phyloP scores from a whole-genome alignment of 2,113 vertebrate species.

The Physeter macrocephalus region DNA sequence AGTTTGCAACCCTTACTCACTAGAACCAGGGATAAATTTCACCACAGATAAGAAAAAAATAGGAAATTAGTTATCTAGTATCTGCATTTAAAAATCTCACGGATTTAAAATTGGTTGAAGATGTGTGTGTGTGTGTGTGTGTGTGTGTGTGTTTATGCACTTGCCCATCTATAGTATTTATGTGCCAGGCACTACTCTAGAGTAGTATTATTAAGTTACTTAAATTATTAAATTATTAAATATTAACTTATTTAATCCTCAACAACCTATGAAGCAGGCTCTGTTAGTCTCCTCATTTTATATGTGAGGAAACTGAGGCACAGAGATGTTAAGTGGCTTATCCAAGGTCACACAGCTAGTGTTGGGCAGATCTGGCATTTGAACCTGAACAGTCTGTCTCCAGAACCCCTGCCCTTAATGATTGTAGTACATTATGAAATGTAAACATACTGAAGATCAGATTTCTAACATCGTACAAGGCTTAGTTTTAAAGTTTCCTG shows the following conservation, averaged over 20 bases:
- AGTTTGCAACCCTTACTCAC: neutral
- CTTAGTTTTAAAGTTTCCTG: neutral
- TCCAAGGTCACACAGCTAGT: neutral
- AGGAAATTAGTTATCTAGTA: neutral
- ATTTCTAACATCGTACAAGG: neutral
- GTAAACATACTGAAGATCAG: neutral
- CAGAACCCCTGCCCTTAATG: neutral
- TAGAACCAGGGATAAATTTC: neutral
- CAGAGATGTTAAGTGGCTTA: neutral
- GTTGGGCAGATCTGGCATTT: neutral
- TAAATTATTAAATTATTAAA: no score
- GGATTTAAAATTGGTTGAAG: neutral
- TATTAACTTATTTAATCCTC: neutral
- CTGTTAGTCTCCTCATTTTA: neutral
- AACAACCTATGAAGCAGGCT: neutral
- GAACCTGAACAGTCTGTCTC: neutral
- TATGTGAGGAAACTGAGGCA: neutral
- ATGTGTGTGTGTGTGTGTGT: neutral
- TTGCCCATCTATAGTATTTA: neutral
- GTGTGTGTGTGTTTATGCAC: neutral
- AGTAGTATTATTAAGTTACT: no score
- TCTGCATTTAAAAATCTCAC: neutral
- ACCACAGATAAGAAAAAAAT: neutral
- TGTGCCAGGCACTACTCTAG: neutral
- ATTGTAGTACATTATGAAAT: neutral